A percentile compares a stretch with the other conserved stretches of the same genome.
phyloP scores from a whole-genome alignment of 2,888 invertebrate genomes.

The Parnassius orleans region DNA sequence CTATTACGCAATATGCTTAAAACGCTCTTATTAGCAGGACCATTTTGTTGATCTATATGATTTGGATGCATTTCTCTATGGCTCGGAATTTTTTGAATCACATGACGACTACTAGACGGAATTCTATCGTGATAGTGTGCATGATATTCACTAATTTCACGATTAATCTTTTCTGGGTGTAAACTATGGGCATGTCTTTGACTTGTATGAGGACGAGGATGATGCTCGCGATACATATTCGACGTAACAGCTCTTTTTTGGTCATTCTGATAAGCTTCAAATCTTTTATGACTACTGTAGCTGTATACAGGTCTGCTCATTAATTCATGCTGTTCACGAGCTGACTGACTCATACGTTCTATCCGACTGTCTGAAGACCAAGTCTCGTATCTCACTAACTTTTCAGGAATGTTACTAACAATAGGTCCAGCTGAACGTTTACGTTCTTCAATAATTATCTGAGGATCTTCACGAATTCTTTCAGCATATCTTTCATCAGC shows the following conservation, averaged over 20 bases:
- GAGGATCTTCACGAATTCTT: constrained; percentile 65
- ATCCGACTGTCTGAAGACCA: constrained; percentile 71
- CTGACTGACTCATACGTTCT: constrained; percentile 61
- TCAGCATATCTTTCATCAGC: constrained; percentile 59
- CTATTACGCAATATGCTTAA: constrained; percentile 86
- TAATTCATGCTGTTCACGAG: constrained; percentile 66
- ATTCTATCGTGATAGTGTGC: constrained; percentile 60
- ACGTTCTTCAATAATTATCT: constrained; percentile 68
- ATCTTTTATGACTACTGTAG: constrained; percentile 68
- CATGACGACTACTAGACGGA: constrained; percentile 55
- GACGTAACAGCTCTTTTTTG: constrained; percentile 55
- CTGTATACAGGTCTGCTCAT: constrained; percentile 72
- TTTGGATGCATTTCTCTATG: constrained; percentile 61
- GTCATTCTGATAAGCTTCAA: constrained; percentile 69
- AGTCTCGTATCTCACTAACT: constrained; percentile 70
- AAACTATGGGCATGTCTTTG: constrained; percentile 54
- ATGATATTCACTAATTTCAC: constrained; percentile 61
- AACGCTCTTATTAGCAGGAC: constrained; percentile 86
- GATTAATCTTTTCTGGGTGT: constrained; percentile 52
- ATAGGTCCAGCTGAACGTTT: constrained; percentile 67
- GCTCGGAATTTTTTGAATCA: constrained; percentile 66
- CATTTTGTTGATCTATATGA: constrained; percentile 55
- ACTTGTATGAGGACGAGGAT: constrained; percentile 46
- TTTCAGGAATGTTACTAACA: constrained; percentile 75
- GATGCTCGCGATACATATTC: constrained; percentile 56